Evolutionary conservation across 2,113 vertebrate genomes (phyloP).

Genomic region (Eublepharis macularius): DNA sequence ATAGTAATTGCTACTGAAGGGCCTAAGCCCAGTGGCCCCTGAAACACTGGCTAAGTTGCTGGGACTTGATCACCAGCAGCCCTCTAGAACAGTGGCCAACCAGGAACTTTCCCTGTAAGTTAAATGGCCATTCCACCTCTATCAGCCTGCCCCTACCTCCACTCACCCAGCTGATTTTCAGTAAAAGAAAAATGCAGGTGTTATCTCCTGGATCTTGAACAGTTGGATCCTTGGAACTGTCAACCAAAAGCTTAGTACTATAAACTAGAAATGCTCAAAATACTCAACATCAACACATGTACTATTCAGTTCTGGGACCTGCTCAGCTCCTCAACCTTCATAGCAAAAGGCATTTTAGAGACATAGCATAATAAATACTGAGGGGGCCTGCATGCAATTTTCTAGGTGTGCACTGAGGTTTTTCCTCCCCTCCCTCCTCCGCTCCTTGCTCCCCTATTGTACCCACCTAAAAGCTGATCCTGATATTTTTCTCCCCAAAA

Average conservation of each 20-base stretch:
- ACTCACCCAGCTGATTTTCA: not conserved
- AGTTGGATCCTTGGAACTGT: not conserved
- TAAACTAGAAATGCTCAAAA: not conserved
- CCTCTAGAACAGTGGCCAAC: too few species aligned
- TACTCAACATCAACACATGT: not conserved
- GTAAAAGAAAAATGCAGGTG: not conserved
- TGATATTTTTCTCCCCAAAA: too few species aligned
- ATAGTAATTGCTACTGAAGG: too few species aligned
- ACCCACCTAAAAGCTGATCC: not conserved
- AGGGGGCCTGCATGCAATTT: slow-evolving; percentile 17
- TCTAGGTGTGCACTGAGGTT: too few species aligned
- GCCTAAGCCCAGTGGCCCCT: too few species aligned
- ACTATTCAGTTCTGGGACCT: not conserved
- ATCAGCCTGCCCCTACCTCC: not conserved
- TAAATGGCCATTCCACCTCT: too few species aligned
- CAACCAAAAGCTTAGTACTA: not conserved
- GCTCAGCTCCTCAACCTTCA: not conserved
- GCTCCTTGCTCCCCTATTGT: not conserved
- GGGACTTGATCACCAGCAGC: too few species aligned
- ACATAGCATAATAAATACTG: not conserved
- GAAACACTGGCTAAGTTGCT: too few species aligned
- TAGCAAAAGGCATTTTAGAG: not conserved
- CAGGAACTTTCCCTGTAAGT: too few species aligned
- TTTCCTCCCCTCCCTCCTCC: not conserved
- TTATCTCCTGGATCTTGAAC: not conserved